A percentile compares a stretch with the other conserved stretches of the same genome.
phyloP scores from a whole-genome alignment of 1,140 invertebrate species.

The Andricus grossulariae region DNA sequence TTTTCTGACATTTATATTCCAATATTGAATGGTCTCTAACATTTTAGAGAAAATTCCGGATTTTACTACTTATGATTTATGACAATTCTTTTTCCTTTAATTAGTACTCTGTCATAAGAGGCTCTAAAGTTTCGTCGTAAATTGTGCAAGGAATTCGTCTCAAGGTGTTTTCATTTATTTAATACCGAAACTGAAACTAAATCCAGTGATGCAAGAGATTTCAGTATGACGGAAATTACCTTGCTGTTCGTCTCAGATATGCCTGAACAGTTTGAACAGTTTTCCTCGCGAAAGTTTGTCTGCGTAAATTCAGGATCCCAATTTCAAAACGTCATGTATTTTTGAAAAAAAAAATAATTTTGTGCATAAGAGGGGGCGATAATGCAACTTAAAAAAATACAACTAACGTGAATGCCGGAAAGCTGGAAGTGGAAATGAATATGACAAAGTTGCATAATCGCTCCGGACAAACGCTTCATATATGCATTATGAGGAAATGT shows the following conservation, averaged over 20 bases:
- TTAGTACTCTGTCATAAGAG: neutral
- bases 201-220: conserved; percentile 20
- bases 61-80: neutral
- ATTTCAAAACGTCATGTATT: no score
- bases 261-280: neutral
- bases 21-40: neutral
- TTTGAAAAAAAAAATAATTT: no score
- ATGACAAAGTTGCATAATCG: no score
- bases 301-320: no score
- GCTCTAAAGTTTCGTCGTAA: neutral
- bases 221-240: neutral
- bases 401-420: no score
- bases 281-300: neutral
- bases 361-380: no score
- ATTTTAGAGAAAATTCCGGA: neutral
- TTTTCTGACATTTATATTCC: neutral
- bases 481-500: no score
- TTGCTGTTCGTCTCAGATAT: conserved; percentile 15
- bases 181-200: conserved; percentile 10
- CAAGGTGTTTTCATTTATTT: conserved; percentile 22
- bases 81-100: neutral
- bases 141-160: neutral
- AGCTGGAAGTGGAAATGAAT: no score
- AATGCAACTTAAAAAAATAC: no score
- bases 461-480: no score